Evolutionary conservation across 2,113 vertebrate genomes (phyloP), one percentile per base, ranked within the genome.

Genomic region (Cygnus buccinator): DNA sequence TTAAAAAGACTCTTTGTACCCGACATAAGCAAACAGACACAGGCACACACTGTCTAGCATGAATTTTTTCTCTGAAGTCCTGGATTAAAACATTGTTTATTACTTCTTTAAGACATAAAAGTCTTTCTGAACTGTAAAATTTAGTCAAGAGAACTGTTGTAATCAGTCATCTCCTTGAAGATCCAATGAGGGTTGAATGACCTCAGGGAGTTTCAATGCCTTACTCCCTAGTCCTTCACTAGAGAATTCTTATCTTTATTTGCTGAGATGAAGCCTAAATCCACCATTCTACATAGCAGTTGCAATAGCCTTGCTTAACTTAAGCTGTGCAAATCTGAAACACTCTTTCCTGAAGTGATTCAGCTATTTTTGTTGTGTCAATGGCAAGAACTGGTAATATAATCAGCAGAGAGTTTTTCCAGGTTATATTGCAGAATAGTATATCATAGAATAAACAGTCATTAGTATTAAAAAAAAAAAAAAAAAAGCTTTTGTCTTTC

Each of bases 1-100:
- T 72, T 73, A 73, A 58, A 81, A 82, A 85, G 86, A 93, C 43
- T 90, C 95, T 97, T 82, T 95, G 94, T 94, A 93, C 86, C 25
- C 4, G n/a, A 84, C 86, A 93, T 70, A 21, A 79, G 57, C 70
- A 95, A 90, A 97, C 39, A 81, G 61, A 90, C 26, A 59, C 9
- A 52, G 22, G 16, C 10, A 93, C 48, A 81, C 5, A 5, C 41
- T 23, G 62, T 58, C 54, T 72, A 50, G 4, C 18, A 61, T 20
- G 52, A n/a, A 3, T 28, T 37, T 59, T 46, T 55, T 70, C 65
- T 71, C 46, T 43, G 4, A 68, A 83, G 6, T 39, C 39, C 39
- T 29, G 12, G 37, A 82, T 89, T 87, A 75, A 92, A 93, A 81
- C 15, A 48, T 29, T 15, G 31, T 55, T 96, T 65, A 84, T 50